Evolutionary conservation across 2,888 invertebrate species (phyloP).

Genomic region (Chrysopilus asiliformis): DNA sequence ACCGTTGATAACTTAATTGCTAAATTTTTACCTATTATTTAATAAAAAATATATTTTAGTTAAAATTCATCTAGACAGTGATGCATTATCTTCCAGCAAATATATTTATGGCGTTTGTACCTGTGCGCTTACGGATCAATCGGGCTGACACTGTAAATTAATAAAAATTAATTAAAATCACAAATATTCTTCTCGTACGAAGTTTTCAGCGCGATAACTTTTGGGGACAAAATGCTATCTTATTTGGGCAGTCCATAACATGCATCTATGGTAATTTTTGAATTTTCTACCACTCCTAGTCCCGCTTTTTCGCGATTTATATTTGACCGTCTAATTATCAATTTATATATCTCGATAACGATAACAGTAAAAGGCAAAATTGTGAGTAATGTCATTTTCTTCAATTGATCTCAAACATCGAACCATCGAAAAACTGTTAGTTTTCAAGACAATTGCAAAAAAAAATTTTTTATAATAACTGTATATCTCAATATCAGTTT

Average conservation of each 20-base stretch:
- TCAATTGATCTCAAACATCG: too few relatives aligned
- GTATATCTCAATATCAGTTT: too few relatives aligned
- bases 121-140: slow-evolving; percentile 55
- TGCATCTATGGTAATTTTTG: too few relatives aligned
- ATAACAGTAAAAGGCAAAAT: too few relatives aligned
- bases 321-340: too few relatives aligned
- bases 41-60: slow-evolving; percentile 1
- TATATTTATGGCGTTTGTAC: slow-evolving; percentile 61
- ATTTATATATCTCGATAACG: too few relatives aligned
- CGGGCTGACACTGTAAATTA: slow-evolving; percentile 52
- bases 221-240: not conserved
- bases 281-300: too few relatives aligned
- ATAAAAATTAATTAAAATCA: slow-evolving; percentile 11
- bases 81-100: slow-evolving; percentile 56
- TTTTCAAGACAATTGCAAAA: too few relatives aligned
- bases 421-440: too few relatives aligned
- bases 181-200: not conserved
- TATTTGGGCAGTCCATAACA: not conserved
- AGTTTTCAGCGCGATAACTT: not conserved
- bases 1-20: not conserved
- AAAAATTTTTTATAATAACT: too few relatives aligned
- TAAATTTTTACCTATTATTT: not conserved
- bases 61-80: slow-evolving; percentile 7
- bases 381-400: too few relatives aligned
- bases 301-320: too few relatives aligned